Evolutionary conservation across 2,888 invertebrate genomes (phyloP).

Genomic region (Lissocephala sabroskyi): DNA sequence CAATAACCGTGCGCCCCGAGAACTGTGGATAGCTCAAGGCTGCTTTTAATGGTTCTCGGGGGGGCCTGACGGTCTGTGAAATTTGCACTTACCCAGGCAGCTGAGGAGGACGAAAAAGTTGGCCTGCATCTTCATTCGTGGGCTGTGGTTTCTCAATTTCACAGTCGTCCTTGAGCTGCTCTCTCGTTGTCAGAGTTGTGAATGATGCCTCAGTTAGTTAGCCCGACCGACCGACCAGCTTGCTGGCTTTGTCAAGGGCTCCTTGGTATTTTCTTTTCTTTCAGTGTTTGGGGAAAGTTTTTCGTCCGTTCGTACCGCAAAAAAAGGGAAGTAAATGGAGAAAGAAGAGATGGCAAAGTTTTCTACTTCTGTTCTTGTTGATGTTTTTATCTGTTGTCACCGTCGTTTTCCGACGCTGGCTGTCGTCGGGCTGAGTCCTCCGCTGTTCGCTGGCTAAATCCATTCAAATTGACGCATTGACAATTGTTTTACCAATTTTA

Average conservation of each 20-base stretch:
- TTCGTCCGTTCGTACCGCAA: no score
- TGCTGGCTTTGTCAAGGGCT: constrained; percentile 25
- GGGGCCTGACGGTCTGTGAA: no score
- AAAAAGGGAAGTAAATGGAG: no score
- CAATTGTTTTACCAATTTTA: constrained; percentile 57
- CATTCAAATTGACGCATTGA: constrained; percentile 58
- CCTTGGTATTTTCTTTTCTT: constrained; percentile 7
- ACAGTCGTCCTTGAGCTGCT: no score
- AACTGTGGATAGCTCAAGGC: neutral
- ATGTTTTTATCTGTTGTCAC: constrained; percentile 21
- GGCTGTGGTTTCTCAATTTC: no score
- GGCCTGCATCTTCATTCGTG: neutral
- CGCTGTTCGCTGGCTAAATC: constrained; percentile 27
- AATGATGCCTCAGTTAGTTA: constrained; percentile 1
- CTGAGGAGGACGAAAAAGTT: constrained; percentile 18
- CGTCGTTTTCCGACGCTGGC: constrained; percentile 1
- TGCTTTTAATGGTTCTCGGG: no score
- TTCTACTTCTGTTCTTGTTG: constrained; percentile 9
- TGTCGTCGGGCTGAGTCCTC: no score
- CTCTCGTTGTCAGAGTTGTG: no score
- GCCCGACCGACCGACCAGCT: neutral
- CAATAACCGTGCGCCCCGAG: constrained; percentile 23
- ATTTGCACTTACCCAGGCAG: constrained; percentile 30
- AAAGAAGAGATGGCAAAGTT: no score
- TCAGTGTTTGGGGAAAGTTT: no score